These are phyloP conservation scores for Drosophila kikkawai DNA, from an alignment of 1,140 invertebrate species.

Conservation along the genomic window DNA sequence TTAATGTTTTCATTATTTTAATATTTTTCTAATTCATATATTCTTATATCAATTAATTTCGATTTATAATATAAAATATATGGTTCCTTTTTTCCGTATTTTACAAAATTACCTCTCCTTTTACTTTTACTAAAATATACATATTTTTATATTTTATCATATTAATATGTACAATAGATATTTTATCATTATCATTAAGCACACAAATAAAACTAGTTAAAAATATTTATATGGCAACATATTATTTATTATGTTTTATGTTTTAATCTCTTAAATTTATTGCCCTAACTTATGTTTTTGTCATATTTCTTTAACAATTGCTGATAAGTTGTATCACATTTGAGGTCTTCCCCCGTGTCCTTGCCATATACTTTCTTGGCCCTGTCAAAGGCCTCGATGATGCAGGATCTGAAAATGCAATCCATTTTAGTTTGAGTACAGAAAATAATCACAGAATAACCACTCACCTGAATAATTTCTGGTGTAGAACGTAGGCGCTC, in stretches of 20 bases:
- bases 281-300: conserved; percentile 33
- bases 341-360: conserved; percentile 45
- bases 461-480: conserved; percentile 92
- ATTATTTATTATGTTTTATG: conserved; percentile 24
- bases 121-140: too few relatives aligned
- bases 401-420: conserved; percentile 86
- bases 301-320: conserved; percentile 64
- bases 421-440: neutral
- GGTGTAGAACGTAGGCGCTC: conserved; percentile 94
- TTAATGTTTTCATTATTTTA: too few relatives aligned
- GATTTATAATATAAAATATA: too few relatives aligned
- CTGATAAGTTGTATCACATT: conserved; percentile 56
- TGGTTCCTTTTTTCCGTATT: too few relatives aligned
- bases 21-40: too few relatives aligned
- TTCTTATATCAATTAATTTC: too few relatives aligned
- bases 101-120: too few relatives aligned
- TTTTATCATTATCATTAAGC: neutral
- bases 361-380: conserved; percentile 86
- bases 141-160: too few relatives aligned
- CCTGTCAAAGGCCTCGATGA: conserved; percentile 88
- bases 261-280: neutral
- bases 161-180: too few relatives aligned
- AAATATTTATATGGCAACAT: conserved; percentile 27
- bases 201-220: neutral
- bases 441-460: neutral